A percentile compares a stretch with the other conserved stretches of the same genome.
phyloP scores from a whole-genome alignment of 2,113 vertebrate genomes.

The Smithornis capensis region DNA sequence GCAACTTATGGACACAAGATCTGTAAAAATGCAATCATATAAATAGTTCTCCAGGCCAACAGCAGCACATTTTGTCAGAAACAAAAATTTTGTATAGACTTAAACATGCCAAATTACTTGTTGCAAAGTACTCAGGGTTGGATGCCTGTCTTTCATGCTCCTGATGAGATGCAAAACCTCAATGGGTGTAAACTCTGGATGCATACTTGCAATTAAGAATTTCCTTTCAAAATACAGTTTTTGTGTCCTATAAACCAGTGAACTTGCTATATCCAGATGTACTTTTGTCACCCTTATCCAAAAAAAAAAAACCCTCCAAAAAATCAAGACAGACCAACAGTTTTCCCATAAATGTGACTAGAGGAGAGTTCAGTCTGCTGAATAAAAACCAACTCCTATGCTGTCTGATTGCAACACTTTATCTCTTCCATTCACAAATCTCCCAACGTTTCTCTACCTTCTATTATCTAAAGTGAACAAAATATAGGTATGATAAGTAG shows the following conservation, averaged over 20 bases:
- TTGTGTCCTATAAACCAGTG: not conserved
- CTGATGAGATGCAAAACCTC: not conserved
- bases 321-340: not conserved
- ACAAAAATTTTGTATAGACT: not conserved
- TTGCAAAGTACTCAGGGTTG: not conserved
- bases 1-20: not conserved
- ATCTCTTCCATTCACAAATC: not conserved
- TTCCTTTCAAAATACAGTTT: not conserved
- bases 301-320: not conserved
- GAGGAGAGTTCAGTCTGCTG: not conserved
- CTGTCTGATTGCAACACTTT: not conserved
- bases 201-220: not conserved
- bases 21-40: not conserved
- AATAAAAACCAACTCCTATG: not conserved
- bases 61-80: not conserved
- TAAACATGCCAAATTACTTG: not conserved
- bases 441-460: not conserved
- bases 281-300: not conserved
- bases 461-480: not conserved
- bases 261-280: not conserved
- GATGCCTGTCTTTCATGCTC: not conserved
- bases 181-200: not conserved
- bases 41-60: not conserved
- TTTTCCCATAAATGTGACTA: not conserved
- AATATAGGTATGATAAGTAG: not conserved